Percentiles rank a stretch among this genome's conserved stretches.
These are phyloP conservation scores for Andrena camellia DNA, from an alignment of 2,888 invertebrate genomes.

Conservation along the genomic window DNA sequence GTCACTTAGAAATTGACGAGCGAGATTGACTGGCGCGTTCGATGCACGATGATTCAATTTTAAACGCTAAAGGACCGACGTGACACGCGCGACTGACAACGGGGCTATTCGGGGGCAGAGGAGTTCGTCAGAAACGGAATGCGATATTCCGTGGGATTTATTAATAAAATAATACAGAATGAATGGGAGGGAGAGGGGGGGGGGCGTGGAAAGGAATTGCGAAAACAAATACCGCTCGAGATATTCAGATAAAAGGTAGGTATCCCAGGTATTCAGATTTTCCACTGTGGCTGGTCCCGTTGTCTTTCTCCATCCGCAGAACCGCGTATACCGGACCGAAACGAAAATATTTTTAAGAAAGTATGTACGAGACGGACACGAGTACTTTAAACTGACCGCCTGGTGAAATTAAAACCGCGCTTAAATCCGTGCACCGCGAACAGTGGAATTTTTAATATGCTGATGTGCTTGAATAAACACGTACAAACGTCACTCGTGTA, in stretches of 20 bases:
- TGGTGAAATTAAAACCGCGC: background rate
- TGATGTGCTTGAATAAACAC: background rate
- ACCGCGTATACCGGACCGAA: background rate
- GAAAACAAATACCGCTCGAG: background rate
- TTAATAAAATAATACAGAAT: conserved; percentile 29
- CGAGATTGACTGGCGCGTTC: conserved; percentile 64
- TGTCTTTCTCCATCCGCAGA: no score
- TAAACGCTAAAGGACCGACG: conserved; percentile 47
- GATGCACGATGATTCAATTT: conserved; percentile 69
- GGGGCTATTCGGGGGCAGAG: conserved; percentile 1
- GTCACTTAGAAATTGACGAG: conserved; percentile 72
- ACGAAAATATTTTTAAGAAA: conserved; percentile 10
- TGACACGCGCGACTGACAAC: conserved; percentile 29
- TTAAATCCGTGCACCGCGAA: conserved; percentile 5
- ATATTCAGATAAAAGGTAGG: background rate
- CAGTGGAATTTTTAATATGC: conserved; percentile 14
- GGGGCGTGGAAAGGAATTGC: background rate
- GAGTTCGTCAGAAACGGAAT: background rate
- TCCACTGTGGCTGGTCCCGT: background rate
- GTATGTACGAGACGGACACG: background rate
- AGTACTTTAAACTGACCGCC: no score
- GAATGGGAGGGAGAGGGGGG: background rate
- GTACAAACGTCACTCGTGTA: background rate
- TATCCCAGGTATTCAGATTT: background rate
- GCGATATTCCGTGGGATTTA: conserved; percentile 14